Evolutionary conservation across 1,140 invertebrate genomes (phyloP), one percentile per base, ranked within the genome.

Genomic region (Schlechtendalia chinensis): DNA sequence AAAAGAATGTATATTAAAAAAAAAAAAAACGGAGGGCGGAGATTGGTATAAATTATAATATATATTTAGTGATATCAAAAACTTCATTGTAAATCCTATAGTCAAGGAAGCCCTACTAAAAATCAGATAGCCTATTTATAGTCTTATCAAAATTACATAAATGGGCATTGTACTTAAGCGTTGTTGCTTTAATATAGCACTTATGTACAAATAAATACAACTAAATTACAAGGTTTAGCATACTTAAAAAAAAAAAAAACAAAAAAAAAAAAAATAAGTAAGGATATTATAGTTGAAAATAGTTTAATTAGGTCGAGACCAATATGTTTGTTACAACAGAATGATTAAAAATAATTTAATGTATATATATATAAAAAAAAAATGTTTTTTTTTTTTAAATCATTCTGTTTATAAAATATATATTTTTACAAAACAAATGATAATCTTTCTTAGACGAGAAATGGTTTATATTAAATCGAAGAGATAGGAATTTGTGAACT

Each of bases 131-230:
- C 27, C 54, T 77, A 58, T 47, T 75, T 74, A 58, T 24, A 39
- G 54, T 75, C 54, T 75, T 67, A 67, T 24, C 14, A 58, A 75
- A 39, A 75, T 56, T 75, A 75, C 53, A 75, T 45, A 45, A 75
- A 39, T 24, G 54, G 72, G 72, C 22, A 58, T 61, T 59, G 74
- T 79, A 79, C 56, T 61, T 59, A 79, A 61, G 56, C 74, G 6
- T 59, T 79, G 29, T 61, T 61, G 22, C 58, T 59, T 61, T 17
- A 59, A 59, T 59, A 24, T 32, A 59, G 32, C 39, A 79, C 74
- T 59, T 79, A 61, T 79, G 74, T 79, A 79, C 74, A 79, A 45
- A 61, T 59, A 79, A 77, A 63, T 59, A 79, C 56, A 79, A 79
- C 74, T 61, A 59, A 79, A 79, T 79, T 79, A 79, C 56, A 79